Percentiles rank a stretch among this genome's conserved stretches.
Conservation (phyloP, 2,113 vertebrate species). For the Sterrhoptilus dennistouni region DNA sequence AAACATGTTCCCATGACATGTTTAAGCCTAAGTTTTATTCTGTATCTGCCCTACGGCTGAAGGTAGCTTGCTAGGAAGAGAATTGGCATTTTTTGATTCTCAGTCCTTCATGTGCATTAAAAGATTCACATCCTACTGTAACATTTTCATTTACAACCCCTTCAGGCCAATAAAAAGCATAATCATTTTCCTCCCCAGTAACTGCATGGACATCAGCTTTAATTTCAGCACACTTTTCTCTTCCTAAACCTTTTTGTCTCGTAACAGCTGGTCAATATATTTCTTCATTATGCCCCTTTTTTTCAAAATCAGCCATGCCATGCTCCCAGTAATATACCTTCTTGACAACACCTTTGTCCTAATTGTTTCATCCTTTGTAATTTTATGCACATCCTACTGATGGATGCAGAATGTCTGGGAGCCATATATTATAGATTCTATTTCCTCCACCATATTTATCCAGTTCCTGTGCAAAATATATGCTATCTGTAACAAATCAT, state of each 20-base stretch:
- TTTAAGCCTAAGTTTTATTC: neutral
- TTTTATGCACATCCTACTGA: neutral
- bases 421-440: neutral
- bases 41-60: neutral
- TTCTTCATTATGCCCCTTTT: slow-evolving; percentile 20
- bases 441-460: neutral
- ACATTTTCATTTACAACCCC: slow-evolving; percentile 59
- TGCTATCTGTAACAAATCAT: neutral
- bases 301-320: neutral
- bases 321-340: neutral
- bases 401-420: neutral
- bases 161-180: slow-evolving; percentile 61
- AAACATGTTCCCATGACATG: neutral
- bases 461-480: slow-evolving; percentile 7
- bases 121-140: slow-evolving; percentile 31
- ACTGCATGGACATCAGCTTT: slow-evolving; percentile 54
- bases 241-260: slow-evolving; percentile 29
- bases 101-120: slow-evolving; percentile 32
- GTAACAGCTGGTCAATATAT: slow-evolving; percentile 42
- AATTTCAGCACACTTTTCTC: slow-evolving; percentile 32
- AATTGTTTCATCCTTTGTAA: neutral
- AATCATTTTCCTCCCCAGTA: slow-evolving; percentile 46
- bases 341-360: neutral
- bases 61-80: neutral
- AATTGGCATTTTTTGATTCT: slow-evolving; percentile 22